phyloP scores from a whole-genome alignment of 2,113 vertebrate species.

The Rhabdomys dilectus region DNA sequence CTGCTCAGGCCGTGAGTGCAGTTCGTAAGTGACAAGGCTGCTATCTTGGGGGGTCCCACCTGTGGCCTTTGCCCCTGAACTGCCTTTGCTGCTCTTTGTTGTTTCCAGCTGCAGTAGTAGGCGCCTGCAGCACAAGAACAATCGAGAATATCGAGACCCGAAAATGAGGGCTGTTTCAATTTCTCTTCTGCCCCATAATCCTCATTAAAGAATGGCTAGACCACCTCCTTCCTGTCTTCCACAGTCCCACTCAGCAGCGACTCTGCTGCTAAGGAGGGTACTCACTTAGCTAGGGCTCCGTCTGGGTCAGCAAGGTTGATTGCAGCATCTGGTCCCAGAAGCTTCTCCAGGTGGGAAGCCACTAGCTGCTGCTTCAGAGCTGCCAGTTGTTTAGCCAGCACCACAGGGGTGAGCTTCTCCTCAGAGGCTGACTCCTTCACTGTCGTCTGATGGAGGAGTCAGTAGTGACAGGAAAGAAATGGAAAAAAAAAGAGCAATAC shows the following conservation, averaged over 20 bases:
- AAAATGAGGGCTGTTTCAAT: not conserved
- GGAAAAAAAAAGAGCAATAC: not conserved
- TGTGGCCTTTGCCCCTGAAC: conserved; percentile 82
- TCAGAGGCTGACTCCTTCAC: conserved; percentile 92
- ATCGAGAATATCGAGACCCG: not conserved
- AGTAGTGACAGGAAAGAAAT: not conserved
- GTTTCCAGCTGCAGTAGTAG: conserved; percentile 95
- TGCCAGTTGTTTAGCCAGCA: conserved; percentile 93
- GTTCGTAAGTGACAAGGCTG: conserved; percentile 92
- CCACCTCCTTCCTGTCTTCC: not conserved
- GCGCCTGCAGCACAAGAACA: conserved; percentile 86
- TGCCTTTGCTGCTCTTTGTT: conserved; percentile 87
- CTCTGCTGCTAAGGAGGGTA: not conserved
- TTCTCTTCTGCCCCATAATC: not conserved
- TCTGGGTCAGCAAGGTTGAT: conserved; percentile 96
- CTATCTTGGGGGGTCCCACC: conserved; percentile 83
- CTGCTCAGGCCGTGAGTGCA: conserved; percentile 95
- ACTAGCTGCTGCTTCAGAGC: conserved; percentile 95
- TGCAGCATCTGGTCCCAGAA: conserved; percentile 93
- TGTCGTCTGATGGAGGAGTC: conserved; percentile 83
- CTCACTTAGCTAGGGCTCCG: conserved; percentile 96
- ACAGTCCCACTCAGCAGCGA: not conserved
- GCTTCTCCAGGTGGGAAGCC: conserved; percentile 94
- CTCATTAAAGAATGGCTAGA: not conserved
- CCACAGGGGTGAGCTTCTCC: conserved; percentile 95